Evolutionary conservation across 2,888 invertebrate species (phyloP).

Genomic region (Pollenia amentaria): DNA sequence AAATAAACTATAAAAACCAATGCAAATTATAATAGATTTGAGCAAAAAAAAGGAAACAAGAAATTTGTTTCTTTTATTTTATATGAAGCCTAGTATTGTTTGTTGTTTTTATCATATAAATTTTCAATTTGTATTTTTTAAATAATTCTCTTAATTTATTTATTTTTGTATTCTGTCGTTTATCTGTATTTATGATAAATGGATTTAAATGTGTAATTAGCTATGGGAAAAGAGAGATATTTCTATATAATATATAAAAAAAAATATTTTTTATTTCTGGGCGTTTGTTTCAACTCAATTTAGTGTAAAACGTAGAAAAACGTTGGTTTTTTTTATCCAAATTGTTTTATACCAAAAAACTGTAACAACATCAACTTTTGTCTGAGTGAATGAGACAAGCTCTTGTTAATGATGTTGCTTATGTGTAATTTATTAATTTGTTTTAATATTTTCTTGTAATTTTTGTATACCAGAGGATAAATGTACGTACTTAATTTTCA

Average conservation of each 20-base stretch:
- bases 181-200: constrained; percentile 48
- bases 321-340: constrained; percentile 40
- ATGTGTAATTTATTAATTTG: background rate
- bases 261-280: constrained; percentile 5
- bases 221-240: constrained; percentile 65
- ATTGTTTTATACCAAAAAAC: constrained; percentile 35
- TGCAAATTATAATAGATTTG: constrained; percentile 34
- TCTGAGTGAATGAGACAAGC: background rate
- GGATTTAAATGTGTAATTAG: constrained; percentile 65
- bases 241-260: background rate
- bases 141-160: constrained; percentile 29
- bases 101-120: constrained; percentile 5
- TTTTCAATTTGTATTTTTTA: constrained; percentile 1
- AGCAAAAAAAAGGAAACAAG: constrained; percentile 36
- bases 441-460: background rate
- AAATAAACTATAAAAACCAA: constrained; percentile 10
- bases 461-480: constrained; percentile 57
- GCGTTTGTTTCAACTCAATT: background rate
- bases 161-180: background rate
- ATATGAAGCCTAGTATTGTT: constrained; percentile 31
- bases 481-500: constrained; percentile 56
- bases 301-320: constrained; percentile 45
- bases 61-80: constrained; percentile 33
- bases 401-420: background rate
- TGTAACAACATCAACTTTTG: constrained; percentile 28